Evolutionary conservation across 1,140 invertebrate genomes (phyloP), one percentile per base, ranked within the genome.

Genomic region (Cydia strobilella): DNA sequence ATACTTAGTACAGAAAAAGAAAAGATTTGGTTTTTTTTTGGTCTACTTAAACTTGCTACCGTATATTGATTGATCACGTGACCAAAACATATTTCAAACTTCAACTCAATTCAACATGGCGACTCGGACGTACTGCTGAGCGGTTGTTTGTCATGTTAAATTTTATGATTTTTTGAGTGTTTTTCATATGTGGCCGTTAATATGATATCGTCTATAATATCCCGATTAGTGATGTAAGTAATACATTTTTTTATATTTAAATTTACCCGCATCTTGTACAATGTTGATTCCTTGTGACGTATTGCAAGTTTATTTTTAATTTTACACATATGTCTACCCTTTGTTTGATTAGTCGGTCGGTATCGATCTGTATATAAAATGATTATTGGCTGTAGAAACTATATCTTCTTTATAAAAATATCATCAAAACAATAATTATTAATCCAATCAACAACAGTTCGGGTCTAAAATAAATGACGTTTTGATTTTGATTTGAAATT

Each of bases 181-280:
- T 85, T 86, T 88, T 87, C 84, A 76, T 87, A 86, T 89, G 87
- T 87, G 83, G 86, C 72, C 78, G 79, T 86, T 90, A 94, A 93
- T 90, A 96, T 96, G 96, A 95, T 96, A 94, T 96, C 95, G 74
- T 95, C 95, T 76, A 94, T 96, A 79, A 93, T 96, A 84, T 96
- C 96, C 78, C 94, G 96, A 82, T 86, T 96, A 82, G 94, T 96
- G 78, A 96, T 96, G 96, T 96, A 93, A 96, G 96, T 96, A 94
- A 85, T 78, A 77, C 71, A 65, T 66, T 59, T 73, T 73, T 78
- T 62, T 72, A 75, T 80, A 79, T 76, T 80, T 75, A 73, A 35
- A 79, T 48, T 76, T 65, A 48, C 25, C 63, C 59, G 63, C 12
- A 2, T 74, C 51, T 74, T 77, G 7, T 66, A 31, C 4, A 20